Evolutionary conservation across 2,888 invertebrate species (phyloP).

Genomic region (Meiosimyza platycephala): DNA sequence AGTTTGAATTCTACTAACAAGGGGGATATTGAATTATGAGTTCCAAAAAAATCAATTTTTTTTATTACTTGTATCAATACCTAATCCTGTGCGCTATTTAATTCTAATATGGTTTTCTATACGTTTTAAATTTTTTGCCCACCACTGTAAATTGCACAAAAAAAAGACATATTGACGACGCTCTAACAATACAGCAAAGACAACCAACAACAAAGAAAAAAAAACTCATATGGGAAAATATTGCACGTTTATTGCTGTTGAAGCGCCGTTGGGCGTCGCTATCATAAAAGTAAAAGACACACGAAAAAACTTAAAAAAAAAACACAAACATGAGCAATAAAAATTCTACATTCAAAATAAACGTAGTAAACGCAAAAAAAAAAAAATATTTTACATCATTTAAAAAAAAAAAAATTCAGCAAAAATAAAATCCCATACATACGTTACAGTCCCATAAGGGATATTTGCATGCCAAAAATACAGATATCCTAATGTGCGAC

Average conservation of each 20-base stretch:
- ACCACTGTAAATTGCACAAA: neutral
- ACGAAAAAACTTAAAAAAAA: neutral
- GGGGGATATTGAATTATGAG: too few relatives aligned
- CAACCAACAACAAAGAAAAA: neutral
- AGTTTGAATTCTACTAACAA: too few relatives aligned
- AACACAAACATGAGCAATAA: conserved; percentile 23
- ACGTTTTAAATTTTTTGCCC: neutral
- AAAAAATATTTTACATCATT: neutral
- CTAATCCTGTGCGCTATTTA: too few relatives aligned
- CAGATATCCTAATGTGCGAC: conserved; percentile 10
- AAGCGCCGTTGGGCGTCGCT: conserved; percentile 15
- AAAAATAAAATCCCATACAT: conserved; percentile 10
- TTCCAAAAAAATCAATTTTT: too few relatives aligned
- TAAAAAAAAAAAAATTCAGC: neutral
- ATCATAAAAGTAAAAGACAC: neutral
- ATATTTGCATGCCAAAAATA: conserved; percentile 36
- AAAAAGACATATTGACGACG: conserved; percentile 23
- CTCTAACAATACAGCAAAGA: neutral
- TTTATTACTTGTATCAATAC: too few relatives aligned
- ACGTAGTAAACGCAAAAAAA: neutral
- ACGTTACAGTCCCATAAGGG: conserved; percentile 18
- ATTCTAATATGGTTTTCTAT: too few relatives aligned
- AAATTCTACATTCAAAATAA: conserved; percentile 18
- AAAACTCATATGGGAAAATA: neutral
- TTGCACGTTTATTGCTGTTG: neutral